phyloP scores from a whole-genome alignment of 2,888 invertebrate genomes.

The Nephrotoma appendiculata region DNA sequence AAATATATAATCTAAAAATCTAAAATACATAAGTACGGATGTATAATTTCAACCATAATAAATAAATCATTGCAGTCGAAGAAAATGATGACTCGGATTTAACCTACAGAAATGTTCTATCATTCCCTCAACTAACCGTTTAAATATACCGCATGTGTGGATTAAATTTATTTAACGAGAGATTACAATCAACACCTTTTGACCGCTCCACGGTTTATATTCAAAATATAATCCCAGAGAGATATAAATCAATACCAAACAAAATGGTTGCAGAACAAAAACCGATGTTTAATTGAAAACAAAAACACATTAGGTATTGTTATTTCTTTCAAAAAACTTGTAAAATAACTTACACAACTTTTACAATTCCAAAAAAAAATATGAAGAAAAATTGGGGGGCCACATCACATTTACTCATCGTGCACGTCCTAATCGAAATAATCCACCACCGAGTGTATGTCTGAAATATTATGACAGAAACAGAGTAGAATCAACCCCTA shows the following conservation, averaged over 20 bases:
- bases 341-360: background rate
- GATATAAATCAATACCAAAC: background rate
- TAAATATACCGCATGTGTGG: background rate
- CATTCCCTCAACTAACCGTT: background rate
- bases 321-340: background rate
- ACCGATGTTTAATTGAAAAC: background rate
- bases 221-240: background rate
- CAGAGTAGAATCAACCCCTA: background rate
- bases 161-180: background rate
- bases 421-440: background rate
- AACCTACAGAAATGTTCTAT: background rate
- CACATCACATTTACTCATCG: background rate
- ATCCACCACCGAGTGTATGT: background rate
- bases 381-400: background rate
- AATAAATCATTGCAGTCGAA: background rate
- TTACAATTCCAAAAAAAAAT: background rate
- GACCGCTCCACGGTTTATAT: background rate
- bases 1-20: background rate
- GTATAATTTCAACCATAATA: background rate
- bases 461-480: background rate
- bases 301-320: background rate
- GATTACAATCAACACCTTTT: background rate
- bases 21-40: background rate
- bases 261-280: background rate
- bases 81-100: background rate